phyloP scores from a whole-genome alignment of 2,888 invertebrate genomes.

The Oscheius sp. region DNA sequence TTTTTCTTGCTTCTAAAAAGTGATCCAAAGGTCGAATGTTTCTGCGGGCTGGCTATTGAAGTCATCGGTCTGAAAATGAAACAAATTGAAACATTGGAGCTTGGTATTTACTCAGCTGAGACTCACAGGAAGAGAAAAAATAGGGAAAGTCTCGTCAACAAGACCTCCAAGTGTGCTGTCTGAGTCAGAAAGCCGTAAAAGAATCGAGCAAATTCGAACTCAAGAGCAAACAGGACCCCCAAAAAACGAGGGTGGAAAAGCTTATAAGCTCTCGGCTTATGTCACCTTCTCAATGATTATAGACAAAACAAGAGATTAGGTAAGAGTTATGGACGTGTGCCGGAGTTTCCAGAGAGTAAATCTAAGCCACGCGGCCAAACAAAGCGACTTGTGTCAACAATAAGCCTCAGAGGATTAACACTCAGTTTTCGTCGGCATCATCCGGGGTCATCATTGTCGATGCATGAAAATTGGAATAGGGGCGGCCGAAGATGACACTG shows the following conservation, averaged over 20 bases:
- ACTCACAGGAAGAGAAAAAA: neutral
- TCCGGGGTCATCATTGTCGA: no score
- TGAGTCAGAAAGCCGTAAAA: neutral
- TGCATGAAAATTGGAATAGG: no score
- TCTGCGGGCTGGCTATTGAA: conserved; percentile 24
- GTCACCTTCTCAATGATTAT: neutral
- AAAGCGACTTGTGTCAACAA: conserved; percentile 37
- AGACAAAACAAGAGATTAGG: neutral
- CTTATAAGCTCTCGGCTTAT: neutral
- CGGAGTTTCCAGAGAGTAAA: conserved; percentile 30
- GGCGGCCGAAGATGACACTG: no score
- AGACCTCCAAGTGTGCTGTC: no score
- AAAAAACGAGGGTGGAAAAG: neutral
- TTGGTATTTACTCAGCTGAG: neutral
- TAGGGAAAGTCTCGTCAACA: neutral
- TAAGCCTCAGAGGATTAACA: conserved; percentile 29
- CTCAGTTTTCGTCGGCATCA: conserved; percentile 7
- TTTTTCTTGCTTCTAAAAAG: conserved; percentile 61
- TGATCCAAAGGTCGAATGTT: conserved; percentile 46
- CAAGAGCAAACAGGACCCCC: neutral
- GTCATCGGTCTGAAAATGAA: conserved; percentile 6
- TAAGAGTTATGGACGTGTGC: neutral
- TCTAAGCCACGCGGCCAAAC: conserved; percentile 34
- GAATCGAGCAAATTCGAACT: neutral
- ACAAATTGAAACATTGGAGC: neutral